phyloP scores from a whole-genome alignment of 2,797 vertebrate genomes.

The Anguilla marmorata region DNA sequence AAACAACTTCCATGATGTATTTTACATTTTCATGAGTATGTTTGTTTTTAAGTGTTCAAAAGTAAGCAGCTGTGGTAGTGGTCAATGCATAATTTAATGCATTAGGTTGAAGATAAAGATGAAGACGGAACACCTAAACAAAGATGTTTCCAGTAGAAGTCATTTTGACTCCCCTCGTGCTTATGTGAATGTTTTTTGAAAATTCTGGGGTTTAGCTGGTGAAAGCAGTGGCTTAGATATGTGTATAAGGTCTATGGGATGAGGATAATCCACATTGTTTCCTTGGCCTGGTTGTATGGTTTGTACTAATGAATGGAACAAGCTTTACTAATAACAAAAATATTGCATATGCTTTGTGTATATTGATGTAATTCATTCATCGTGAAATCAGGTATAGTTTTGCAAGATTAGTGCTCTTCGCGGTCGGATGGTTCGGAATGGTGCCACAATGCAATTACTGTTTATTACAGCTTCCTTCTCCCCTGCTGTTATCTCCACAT shows the following conservation, averaged over 20 bases:
- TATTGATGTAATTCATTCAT: not conserved
- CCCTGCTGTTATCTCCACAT: slow-evolving; percentile 23
- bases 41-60: not conserved
- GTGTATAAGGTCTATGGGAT: not conserved
- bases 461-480: not conserved
- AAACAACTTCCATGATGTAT: not conserved
- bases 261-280: not conserved
- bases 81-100: not conserved
- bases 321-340: not conserved
- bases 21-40: not conserved
- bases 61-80: not conserved
- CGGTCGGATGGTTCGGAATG: not conserved
- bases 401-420: slow-evolving; percentile 14
- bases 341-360: slow-evolving; percentile 5
- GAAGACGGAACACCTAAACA: not conserved
- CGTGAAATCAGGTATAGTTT: slow-evolving; percentile 19
- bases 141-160: not conserved
- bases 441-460: slow-evolving; percentile 10
- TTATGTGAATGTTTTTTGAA: not conserved
- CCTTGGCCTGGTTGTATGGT: not conserved
- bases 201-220: not conserved
- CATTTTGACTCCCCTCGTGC: not conserved
- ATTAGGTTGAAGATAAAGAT: not conserved
- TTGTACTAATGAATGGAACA: not conserved
- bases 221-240: not conserved